Evolutionary conservation across 92 coral and sea anemone genomes (phyloP).

Genomic region (Parazoanthus darwini): DNA sequence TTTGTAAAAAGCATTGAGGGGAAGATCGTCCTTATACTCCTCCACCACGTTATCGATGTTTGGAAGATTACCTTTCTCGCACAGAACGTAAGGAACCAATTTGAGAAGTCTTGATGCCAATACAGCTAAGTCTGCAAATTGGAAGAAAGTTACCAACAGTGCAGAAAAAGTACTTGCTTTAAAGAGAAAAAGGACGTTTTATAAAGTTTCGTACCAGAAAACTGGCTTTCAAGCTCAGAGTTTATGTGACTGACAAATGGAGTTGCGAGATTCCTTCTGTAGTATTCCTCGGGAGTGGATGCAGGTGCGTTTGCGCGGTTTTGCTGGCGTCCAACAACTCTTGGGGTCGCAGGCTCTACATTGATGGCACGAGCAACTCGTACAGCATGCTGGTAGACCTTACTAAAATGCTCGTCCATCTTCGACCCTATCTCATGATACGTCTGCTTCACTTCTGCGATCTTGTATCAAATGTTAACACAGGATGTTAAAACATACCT

Average conservation of each 20-base stretch:
- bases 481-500: too few species aligned
- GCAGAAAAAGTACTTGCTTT: not conserved
- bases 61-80: conserved; percentile 27
- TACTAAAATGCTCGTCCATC: too few species aligned
- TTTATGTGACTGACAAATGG: conserved; percentile 7
- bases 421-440: too few species aligned
- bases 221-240: conserved; percentile 22
- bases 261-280: conserved; percentile 10
- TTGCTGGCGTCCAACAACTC: not conserved
- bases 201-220: conserved; percentile 11
- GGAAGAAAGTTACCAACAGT: not conserved
- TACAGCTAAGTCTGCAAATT: too few species aligned
- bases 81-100: conserved; percentile 47
- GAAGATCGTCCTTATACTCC: conserved; percentile 46
- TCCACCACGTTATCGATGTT: conserved; percentile 27
- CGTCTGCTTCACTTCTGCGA: too few species aligned
- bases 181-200: too few species aligned
- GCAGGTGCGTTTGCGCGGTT: conserved; percentile 12
- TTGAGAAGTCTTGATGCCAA: conserved; percentile 10
- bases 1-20: not conserved
- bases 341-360: too few species aligned
- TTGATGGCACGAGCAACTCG: too few species aligned
- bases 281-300: conserved; percentile 4
- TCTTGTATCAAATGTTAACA: too few species aligned
- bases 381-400: not conserved